phyloP scores from a whole-genome alignment of 2,888 invertebrate genomes.

The Amiota communis region DNA sequence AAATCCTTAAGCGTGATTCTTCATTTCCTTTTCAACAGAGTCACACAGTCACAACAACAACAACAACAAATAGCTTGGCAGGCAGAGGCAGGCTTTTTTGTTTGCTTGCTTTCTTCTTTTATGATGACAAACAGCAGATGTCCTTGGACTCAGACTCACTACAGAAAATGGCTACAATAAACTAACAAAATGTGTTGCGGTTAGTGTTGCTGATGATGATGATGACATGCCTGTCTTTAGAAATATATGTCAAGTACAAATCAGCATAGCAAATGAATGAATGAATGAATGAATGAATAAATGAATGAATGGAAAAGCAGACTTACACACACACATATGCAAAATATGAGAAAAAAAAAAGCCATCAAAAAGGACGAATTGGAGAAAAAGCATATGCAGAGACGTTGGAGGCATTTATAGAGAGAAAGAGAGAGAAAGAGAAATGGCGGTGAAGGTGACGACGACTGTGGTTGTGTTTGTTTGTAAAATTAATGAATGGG shows the following conservation, averaged over 20 bases:
- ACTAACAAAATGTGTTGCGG: not conserved
- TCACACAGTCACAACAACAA: not conserved
- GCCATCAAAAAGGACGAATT: not conserved
- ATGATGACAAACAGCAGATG: not conserved
- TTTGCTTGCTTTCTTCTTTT: not conserved
- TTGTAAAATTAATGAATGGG: constrained; percentile 18
- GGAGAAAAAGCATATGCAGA: not conserved
- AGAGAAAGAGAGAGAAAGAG: not conserved
- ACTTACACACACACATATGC: not conserved
- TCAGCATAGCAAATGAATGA: constrained; percentile 6
- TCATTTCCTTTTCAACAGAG: not conserved
- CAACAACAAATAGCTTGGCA: too few relatives aligned
- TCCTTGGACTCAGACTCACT: constrained; percentile 1
- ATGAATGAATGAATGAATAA: not conserved
- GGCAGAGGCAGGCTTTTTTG: not conserved
- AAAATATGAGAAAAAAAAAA: not conserved
- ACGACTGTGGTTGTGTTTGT: not conserved
- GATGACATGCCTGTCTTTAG: not conserved
- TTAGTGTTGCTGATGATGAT: not conserved
- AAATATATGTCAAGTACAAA: constrained; percentile 25
- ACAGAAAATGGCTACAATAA: not conserved
- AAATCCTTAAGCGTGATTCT: not conserved
- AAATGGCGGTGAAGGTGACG: constrained; percentile 8
- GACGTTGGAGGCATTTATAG: not conserved
- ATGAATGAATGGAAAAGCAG: constrained; percentile 1